Base-by-base conservation (phyloP, 2,797 vertebrate species). In the Diplodus puntazzo region DNA sequence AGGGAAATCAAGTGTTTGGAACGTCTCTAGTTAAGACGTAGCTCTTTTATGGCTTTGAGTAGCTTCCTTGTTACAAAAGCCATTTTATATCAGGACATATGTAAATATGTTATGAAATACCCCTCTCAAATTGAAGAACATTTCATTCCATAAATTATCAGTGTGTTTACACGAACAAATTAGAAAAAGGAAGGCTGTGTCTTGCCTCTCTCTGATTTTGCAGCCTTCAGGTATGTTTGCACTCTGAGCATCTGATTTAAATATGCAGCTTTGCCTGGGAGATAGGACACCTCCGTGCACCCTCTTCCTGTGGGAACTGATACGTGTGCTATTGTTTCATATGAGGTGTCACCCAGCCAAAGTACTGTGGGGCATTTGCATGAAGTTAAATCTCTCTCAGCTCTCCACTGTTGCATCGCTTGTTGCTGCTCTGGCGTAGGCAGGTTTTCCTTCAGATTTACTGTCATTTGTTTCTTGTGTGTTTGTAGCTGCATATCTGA, bases 171-270 rank as follows among this genome's bases (percentile, higher is more conserved):
- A 53, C 14, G 4, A 12, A 18, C 21, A 20, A 4, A 61, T 55
- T 55, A 42, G 0, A 21, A 25, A 69, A 25, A 65, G 16, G 25
- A 3, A 30, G 43, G 20, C 34, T 59, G n/a, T 62, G 17, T 43
- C 39, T 61, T 30, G 50, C n/a, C 0, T 55, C 61, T 62, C 14
- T 1, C 11, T 68, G 67, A 61, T 69, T 61, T 42, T 48, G 18
- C 72, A 70, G 79, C 62, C 61, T 77, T 60, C 13, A 25, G 71
- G 50, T 21, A 16, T 6, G 25, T 62, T 62, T 69, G 34, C 39
- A 18, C 25, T 69, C 49, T 42, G 11, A 58, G 17, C 14, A 39
- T 76, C 23, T 74, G 16, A 52, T 83, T 82, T 78, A 64, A 66
- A 84, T 58, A 59, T 73, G 69, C 16, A 42, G 4, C 55, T 76